phyloP scores from a whole-genome alignment of 2,797 vertebrate species.

The Xenentodon cancila region DNA sequence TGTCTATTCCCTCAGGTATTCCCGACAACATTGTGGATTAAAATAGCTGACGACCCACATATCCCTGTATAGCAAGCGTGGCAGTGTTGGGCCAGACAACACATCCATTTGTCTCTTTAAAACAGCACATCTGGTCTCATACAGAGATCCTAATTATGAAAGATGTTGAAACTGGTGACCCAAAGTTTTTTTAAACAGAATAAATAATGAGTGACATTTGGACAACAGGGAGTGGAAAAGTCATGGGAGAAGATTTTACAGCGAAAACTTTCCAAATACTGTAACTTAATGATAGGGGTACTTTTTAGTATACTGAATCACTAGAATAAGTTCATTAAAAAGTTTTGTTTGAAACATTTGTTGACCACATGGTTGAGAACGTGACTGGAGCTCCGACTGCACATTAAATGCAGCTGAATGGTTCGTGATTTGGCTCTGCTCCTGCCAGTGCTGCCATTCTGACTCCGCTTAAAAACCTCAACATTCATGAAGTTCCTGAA shows the following conservation, averaged over 20 bases:
- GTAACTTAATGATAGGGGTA: background rate
- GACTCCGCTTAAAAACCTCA: too few relatives aligned
- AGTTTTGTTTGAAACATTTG: too few relatives aligned
- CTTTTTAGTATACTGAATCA: too few relatives aligned
- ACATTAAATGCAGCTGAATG: too few relatives aligned
- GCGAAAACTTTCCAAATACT: background rate
- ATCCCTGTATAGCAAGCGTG: slow-evolving; percentile 53
- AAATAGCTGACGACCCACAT: slow-evolving; percentile 84
- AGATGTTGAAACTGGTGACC: slow-evolving; percentile 11
- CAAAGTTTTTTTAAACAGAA: background rate
- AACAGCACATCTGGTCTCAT: slow-evolving; percentile 41
- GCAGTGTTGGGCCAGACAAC: slow-evolving; percentile 57
- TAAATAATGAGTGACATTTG: background rate
- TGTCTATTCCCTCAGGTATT: slow-evolving; percentile 78
- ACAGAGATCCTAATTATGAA: slow-evolving; percentile 19
- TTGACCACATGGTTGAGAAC: too few relatives aligned
- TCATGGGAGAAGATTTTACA: background rate
- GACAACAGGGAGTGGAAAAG: background rate
- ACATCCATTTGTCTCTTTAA: slow-evolving; percentile 47
- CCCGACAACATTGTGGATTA: slow-evolving; percentile 78
- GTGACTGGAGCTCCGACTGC: too few relatives aligned
- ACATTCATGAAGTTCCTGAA: too few relatives aligned
- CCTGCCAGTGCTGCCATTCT: too few relatives aligned
- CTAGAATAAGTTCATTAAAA: too few relatives aligned
- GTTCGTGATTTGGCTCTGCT: too few relatives aligned